Evolutionary conservation across 2,113 vertebrate species (phyloP), one percentile per base, ranked within the genome.

Genomic region (Octodon degus): DNA sequence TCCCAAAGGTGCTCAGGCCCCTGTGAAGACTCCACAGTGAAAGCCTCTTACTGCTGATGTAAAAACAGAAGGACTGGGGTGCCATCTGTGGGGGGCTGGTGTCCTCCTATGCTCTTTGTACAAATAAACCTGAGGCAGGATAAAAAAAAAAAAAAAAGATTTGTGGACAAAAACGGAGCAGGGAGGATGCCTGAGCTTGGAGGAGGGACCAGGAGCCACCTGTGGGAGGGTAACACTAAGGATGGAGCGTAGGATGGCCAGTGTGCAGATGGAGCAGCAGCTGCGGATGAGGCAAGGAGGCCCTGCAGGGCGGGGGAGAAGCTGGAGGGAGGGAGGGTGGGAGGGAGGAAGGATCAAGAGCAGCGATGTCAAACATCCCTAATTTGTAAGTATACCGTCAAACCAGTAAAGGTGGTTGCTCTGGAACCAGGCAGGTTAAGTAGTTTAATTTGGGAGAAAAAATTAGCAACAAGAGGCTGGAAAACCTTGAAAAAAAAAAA

Each of bases 381-480:
- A 34, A 92, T n/a, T 70, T 89, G 63, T 32, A 82, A 81, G 43
- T 14, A 40, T 70, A 58, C 25, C 72, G 25, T 50, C 58, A 72
- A 27, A 62, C 50, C 40, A 83, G 24, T 83, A 70, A 94, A 90
- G 62, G 4, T 91, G 12, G 83, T 50, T 77, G 43, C 87, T 81
- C 37, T 76, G 63, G 77, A 74, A 16, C 47, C 40, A 68, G 55
- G 24, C 14, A 82, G 25, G 77, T 77, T 94, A 65, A 47, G 16
- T 87, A 58, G 85, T 88, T 96, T 93, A 30, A 58, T 86, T 91
- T 93, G 67, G 62, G 62, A 76, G 53, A 93, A 95, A 96, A 89
- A 67, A 27, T 62, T 50, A 90, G 53, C 27, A 89, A 81, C 27
- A 92, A 80, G 43, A 87, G 89, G 87, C 20, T 87, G 37, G 63